Base-by-base conservation (phyloP, 2,888 invertebrate genomes). In the Coenonympha arcania region DNA sequence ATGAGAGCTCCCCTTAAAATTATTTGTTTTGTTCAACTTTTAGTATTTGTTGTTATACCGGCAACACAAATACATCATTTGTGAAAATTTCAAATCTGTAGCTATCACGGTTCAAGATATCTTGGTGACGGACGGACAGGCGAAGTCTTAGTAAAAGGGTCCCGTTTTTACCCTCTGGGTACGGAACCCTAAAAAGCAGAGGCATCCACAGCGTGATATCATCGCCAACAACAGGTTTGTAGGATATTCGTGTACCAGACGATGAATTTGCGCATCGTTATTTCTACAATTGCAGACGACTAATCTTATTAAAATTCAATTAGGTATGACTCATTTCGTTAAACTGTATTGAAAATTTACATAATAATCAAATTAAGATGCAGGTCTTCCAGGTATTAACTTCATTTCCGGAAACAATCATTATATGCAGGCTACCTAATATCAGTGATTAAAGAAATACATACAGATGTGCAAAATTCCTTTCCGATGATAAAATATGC, bases 151-250 rank as follows among this genome's bases (percentile, higher is more conserved):
- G n/a, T n/a, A n/a, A n/a, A n/a, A n/a, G n/a, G n/a, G n/a, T n/a
- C n/a, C n/a, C n/a, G n/a, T n/a, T n/a, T n/a, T n/a, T n/a, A n/a
- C n/a, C n/a, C n/a, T n/a, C n/a, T n/a, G n/a, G n/a, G n/a, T n/a
- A n/a, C n/a, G n/a, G n/a, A n/a, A n/a, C n/a, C n/a, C n/a, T n/a
- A n/a, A n/a, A 39, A 45, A 44, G 47, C 34, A 50, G 37, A 48
- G 19, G 48, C 28, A 34, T 42, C 48, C 24, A 28, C 13, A 34
- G 6, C 28, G 26, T 56, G 55, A 56, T 37, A 48, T 56, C 55
- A 55, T 42, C 45, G 41, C 36, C 41, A 22, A 46, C 41, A 48
- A 41, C 26, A 42, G 34, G 33, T 42, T 33, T 44, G 16, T 39
- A 26, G 43, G 16, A 30, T 47, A 49, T 49, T 46, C 48, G 54